A percentile compares a stretch with the other conserved stretches of the same genome.
Evolutionary conservation across 2,113 vertebrate genomes (phyloP).

Genomic region (Festucalex cinctus): DNA sequence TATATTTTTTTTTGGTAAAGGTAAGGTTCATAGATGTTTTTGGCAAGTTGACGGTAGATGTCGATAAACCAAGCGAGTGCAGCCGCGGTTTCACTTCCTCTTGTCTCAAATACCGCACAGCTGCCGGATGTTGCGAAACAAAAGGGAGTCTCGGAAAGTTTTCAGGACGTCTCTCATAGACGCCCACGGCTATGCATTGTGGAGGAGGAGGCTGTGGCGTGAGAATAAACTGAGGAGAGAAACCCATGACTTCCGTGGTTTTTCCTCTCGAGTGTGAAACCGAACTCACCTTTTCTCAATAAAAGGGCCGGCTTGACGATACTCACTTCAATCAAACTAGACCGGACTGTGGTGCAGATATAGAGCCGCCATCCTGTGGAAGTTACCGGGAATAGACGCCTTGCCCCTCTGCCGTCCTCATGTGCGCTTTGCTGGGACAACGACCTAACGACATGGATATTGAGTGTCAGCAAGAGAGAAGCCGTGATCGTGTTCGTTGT

Average conservation of each 20-base stretch:
- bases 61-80: neutral
- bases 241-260: conserved; percentile 67
- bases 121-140: conserved; percentile 43
- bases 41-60: neutral
- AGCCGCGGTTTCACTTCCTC: neutral
- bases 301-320: conserved; percentile 18
- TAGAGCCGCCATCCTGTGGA: conserved; percentile 18
- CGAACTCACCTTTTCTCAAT: neutral
- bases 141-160: conserved; percentile 10
- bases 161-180: too few species aligned
- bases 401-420: neutral
- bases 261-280: conserved; percentile 46
- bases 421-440: conserved; percentile 6
- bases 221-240: conserved; percentile 44
- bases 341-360: neutral
- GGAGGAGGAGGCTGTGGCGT: conserved; percentile 4
- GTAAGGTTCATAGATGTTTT: too few species aligned
- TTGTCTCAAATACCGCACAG: neutral
- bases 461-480: conserved; percentile 46
- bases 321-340: neutral
- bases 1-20: too few species aligned
- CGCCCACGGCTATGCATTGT: conserved; percentile 12
- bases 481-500: conserved; percentile 24
- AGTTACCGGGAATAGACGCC: neutral
- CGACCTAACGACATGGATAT: conserved; percentile 39